Base-by-base conservation (phyloP, 2,113 vertebrate genomes). In the Neolamprologus fasciatus region DNA sequence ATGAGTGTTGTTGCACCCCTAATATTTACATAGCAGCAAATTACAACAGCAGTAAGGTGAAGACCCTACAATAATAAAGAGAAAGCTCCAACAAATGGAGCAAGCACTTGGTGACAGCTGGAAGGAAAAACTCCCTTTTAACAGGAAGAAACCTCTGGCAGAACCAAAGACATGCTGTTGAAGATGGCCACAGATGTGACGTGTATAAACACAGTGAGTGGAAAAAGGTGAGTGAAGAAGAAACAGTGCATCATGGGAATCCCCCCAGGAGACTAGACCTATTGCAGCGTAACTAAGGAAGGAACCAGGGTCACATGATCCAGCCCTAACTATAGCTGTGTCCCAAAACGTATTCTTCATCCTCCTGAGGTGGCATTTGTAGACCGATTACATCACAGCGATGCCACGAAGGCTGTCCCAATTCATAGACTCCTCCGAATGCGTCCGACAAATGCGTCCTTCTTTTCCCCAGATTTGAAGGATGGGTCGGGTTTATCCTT, bases 1-100 rank as follows among this genome's bases (percentile, higher is more conserved):
- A 19, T 1, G 4, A 50, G 17, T 50, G 19, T 50, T 0, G 0
- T 51, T 51, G 17, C 47, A 51, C 50, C 1, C 1, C 50, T 51
- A 51, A 0, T 9, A 0, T 28, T 57, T 57, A 57, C 2, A 57
- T 2, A 57, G 55, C 4, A 57, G 23, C 55, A 57, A 57, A 28
- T 5, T 57, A 57, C 55, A 57, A 28, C 23, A 57, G 12, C 54
- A 57, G 54, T 26, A 57, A 26, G 54, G 54, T 57, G 23, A 57
- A 57, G 55, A 57, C 55, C 3, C 54, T 2, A 14, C 54, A 28
- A 57, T 58, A 58, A 58, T 16, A 28, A 28, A 58, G 23, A 58
- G 13, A 58, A 58, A 58, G 13, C 12, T 3, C 21, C 12, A 57
- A 57, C 23, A 57, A 57, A 57, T 57, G 54, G 54, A 57, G 12